These are phyloP conservation scores for Phoenicopterus ruber DNA, from an alignment of 2,113 vertebrate genomes.

Conservation along the genomic window DNA sequence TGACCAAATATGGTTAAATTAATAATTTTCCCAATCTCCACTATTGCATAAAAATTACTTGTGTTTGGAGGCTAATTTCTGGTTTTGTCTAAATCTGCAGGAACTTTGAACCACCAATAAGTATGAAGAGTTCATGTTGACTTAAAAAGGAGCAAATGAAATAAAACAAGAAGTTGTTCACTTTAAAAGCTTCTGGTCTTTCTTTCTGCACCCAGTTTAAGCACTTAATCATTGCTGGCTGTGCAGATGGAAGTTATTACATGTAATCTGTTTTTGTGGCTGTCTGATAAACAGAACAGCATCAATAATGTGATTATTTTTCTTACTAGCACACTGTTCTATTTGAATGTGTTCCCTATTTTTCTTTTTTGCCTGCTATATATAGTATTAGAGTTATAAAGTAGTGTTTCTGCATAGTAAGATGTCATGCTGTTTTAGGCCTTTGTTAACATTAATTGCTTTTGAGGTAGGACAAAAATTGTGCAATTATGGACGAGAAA, in stretches of 20 bases:
- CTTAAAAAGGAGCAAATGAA: neutral
- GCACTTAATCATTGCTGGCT: neutral
- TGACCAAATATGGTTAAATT: neutral
- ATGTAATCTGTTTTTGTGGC: neutral
- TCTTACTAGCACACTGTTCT: neutral
- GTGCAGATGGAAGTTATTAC: slow-evolving; percentile 11
- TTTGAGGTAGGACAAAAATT: neutral
- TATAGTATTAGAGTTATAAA: neutral
- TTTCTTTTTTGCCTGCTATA: neutral
- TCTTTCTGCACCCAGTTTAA: neutral
- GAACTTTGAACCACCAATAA: neutral
- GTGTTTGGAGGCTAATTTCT: neutral
- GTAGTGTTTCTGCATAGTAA: neutral
- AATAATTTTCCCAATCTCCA: neutral
- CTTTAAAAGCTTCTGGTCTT: slow-evolving; percentile 1
- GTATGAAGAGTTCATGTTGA: neutral
- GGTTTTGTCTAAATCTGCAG: neutral
- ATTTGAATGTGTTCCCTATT: neutral
- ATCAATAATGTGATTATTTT: slow-evolving; percentile 8
- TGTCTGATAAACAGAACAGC: neutral
- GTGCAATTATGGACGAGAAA: neutral
- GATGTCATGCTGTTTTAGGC: neutral
- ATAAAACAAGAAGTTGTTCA: neutral
- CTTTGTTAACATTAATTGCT: neutral
- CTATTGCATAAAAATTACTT: neutral